phyloP scores from a whole-genome alignment of 2,797 vertebrate species.

The Danio jaintianensis region DNA sequence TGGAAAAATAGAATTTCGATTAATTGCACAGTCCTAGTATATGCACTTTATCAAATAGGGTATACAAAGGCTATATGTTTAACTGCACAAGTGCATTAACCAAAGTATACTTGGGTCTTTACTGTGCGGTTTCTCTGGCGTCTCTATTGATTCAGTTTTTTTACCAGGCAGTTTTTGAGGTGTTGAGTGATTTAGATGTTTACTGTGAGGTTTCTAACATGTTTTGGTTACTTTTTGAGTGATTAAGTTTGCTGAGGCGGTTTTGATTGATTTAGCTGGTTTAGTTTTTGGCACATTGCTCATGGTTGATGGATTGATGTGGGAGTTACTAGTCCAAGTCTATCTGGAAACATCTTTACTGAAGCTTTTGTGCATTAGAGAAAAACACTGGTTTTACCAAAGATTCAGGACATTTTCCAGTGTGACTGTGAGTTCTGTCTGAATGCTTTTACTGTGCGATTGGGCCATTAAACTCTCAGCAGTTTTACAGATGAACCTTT shows the following conservation, averaged over 20 bases:
- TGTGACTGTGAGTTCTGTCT: constrained; percentile 6
- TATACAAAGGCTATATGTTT: too few species aligned
- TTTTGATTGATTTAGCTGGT: too few species aligned
- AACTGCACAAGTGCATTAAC: too few species aligned
- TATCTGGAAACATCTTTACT: constrained; percentile 12
- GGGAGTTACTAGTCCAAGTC: background rate
- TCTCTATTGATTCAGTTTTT: background rate
- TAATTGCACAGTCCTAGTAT: too few species aligned
- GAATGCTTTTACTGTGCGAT: constrained; percentile 28
- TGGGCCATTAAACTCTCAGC: constrained; percentile 5
- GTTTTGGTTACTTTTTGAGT: background rate
- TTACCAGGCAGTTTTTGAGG: background rate
- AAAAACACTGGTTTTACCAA: background rate
- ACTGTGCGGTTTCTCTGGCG: background rate
- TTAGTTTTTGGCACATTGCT: background rate
- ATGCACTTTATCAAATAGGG: too few species aligned
- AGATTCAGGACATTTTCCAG: background rate
- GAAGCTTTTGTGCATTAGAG: background rate
- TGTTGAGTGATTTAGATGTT: background rate
- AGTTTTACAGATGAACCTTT: constrained; percentile 41
- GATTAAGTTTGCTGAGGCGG: background rate
- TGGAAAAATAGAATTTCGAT: too few species aligned
- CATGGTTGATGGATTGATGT: background rate
- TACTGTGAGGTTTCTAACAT: background rate
- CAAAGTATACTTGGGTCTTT: background rate